Evolutionary conservation across 1,140 invertebrate genomes (phyloP), one percentile per base, ranked within the genome.

Genomic region (Drosophila bifasciata): DNA sequence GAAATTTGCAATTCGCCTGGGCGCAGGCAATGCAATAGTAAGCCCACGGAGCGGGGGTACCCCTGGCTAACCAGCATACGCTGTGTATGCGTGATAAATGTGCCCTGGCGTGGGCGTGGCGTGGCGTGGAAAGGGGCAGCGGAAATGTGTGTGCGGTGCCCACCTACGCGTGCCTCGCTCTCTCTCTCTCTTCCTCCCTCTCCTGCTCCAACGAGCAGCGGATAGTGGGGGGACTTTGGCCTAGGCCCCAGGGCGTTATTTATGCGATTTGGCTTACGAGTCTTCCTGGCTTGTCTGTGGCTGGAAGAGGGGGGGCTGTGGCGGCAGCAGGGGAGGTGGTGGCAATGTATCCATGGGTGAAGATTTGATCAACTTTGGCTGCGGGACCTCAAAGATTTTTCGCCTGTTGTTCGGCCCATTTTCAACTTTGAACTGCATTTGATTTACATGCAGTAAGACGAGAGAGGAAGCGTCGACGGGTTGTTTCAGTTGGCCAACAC

Each of bases 81-180:
- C 70, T 79, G 75, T 79, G 79, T 83, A 83, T 83, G 79, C 70
- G 79, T 83, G 79, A 83, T 83, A 84, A 84, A 83, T 83, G 79
- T 75, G 75, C 64, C 53, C 48, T 41, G 63, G 44, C 74, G 79
- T 57, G 48, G 73, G 73, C 58, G 68, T 76, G 60, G 53, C 52
- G 1, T 46, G 21, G 28, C 5, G 19, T 9, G 49, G 49, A 68
- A 36, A 13, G 32, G 32, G 32, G 4, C 9, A 15, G 39, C 61
- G 79, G 70, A 84, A 83, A 83, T 68, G 43, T 84, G 58, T 81
- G 76, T 63, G 62, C 57, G 62, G 68, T 77, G 68, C 17, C 73
- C 58, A 64, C 57, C 73, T 73, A 73, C 72, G 63, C 59, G 36
- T 49, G 28, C 53, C 23, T 36, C 32, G 3, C 32, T 32, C 8